phyloP scores from a whole-genome alignment of 37 sponge, comb jelly and placozoan genomes.

The Chondrilla cf. caribensis region DNA sequence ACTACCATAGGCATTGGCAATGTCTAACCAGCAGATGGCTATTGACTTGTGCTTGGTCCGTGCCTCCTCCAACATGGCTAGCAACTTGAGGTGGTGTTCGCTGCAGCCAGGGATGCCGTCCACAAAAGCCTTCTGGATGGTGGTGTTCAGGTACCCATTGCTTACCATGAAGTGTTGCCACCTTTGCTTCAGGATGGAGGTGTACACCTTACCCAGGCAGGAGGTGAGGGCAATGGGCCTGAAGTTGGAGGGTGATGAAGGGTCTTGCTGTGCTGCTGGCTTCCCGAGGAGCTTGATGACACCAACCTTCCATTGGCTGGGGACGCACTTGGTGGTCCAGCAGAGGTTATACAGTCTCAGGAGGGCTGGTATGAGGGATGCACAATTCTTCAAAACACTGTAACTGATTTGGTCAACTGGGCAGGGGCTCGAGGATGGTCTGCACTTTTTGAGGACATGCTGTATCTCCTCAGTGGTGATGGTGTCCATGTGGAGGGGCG shows the following conservation, averaged over 20 bases:
- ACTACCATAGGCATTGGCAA: constrained; percentile 43
- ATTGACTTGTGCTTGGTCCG: constrained; percentile 11
- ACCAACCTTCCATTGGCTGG: background rate
- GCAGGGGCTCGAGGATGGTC: background rate
- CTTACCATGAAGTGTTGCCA: constrained; percentile 21
- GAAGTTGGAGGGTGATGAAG: background rate
- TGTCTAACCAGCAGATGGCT: constrained; percentile 31
- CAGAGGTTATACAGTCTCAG: constrained; percentile 9
- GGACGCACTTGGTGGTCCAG: background rate
- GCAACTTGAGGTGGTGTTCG: constrained; percentile 25
- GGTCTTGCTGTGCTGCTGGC: background rate
- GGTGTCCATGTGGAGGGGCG: background rate
- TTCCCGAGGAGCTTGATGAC: constrained; percentile 15
- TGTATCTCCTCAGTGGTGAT: background rate
- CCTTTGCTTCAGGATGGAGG: constrained; percentile 5
- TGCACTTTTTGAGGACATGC: background rate
- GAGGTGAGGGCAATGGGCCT: constrained; percentile 26
- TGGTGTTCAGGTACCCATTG: constrained; percentile 24
- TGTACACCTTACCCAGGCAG: constrained; percentile 6
- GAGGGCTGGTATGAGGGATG: constrained; percentile 20
- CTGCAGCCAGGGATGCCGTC: constrained; percentile 26
- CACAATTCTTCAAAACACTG: constrained; percentile 17
- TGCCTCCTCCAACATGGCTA: constrained; percentile 12
- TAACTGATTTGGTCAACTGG: constrained; percentile 10
- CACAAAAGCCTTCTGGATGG: constrained; percentile 27